phyloP scores from a whole-genome alignment of 1,140 invertebrate genomes.

The Mylabris phalerata region DNA sequence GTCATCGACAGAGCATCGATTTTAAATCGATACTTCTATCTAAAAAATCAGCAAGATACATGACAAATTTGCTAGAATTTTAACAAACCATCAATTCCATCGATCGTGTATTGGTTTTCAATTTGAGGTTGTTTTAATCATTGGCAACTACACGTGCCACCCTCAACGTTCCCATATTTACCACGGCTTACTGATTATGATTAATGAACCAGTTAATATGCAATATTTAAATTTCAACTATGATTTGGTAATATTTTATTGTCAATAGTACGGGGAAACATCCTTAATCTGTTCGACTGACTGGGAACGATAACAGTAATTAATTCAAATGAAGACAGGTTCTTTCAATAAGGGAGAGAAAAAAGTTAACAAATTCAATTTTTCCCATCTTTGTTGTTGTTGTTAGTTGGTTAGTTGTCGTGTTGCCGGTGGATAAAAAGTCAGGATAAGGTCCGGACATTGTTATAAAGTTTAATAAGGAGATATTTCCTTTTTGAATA shows the following conservation, averaged over 20 bases:
- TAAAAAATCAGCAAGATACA: no score
- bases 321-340: neutral
- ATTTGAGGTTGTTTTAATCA: constrained; percentile 19
- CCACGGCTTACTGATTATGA: constrained; percentile 6
- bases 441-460: neutral
- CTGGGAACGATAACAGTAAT: constrained; percentile 6
- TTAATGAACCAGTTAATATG: constrained; percentile 18
- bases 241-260: constrained; percentile 15
- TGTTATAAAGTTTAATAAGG: constrained; percentile 9
- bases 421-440: constrained; percentile 3
- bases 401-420: constrained; percentile 1
- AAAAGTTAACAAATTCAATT: neutral
- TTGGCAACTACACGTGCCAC: constrained; percentile 16
- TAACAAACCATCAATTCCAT: no score
- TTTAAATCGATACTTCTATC: no score
- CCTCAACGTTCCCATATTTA: constrained; percentile 9
- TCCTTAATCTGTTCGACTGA: constrained; percentile 3
- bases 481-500: constrained; percentile 8
- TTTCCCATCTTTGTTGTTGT: neutral
- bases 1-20: no score
- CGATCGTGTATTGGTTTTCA: constrained; percentile 18
- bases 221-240: constrained; percentile 17
- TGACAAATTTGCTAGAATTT: no score
- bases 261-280: constrained; percentile 6
- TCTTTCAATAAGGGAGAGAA: neutral